A percentile compares a stretch with the other conserved stretches of the same genome.
phyloP scores from a whole-genome alignment of 2,113 vertebrate genomes.

The Dromas ardeola region DNA sequence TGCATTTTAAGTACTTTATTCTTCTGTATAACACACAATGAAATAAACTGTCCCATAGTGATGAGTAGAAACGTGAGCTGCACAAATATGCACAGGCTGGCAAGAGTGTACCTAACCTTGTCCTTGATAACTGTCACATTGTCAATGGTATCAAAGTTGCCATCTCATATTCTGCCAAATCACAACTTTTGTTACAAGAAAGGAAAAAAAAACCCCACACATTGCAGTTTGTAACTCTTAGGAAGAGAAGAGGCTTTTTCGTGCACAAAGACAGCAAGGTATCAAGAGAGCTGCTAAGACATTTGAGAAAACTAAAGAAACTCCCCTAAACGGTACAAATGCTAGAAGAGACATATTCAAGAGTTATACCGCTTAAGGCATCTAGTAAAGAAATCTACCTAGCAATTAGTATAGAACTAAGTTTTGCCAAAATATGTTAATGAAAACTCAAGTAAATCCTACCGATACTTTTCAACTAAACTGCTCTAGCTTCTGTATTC shows the following conservation, averaged over 20 bases:
- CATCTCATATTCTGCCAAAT: not conserved
- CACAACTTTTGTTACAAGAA: not conserved
- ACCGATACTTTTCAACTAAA: not conserved
- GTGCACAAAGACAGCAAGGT: not conserved
- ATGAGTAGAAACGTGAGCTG: not conserved
- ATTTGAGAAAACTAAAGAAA: not conserved
- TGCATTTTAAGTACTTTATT: not conserved
- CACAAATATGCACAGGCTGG: not conserved
- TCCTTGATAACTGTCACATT: not conserved
- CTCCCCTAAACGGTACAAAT: fast-evolving
- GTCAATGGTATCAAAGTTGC: not conserved
- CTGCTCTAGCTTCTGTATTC: not conserved
- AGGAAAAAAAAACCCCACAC: not conserved
- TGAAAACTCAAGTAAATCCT: not conserved
- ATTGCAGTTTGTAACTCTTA: not conserved
- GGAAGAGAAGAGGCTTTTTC: not conserved
- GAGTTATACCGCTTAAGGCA: not conserved
- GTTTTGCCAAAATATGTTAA: not conserved
- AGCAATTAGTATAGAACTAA: not conserved
- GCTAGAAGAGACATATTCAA: not conserved
- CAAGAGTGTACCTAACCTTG: not conserved
- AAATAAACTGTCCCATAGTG: not conserved
- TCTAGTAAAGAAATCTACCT: not conserved
- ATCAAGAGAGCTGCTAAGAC: not conserved
- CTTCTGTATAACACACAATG: not conserved